Percentiles rank a stretch among this genome's conserved stretches.
Evolutionary conservation across 23 tunicate species (phyloP).

Genomic region (Oikopleura dioica): DNA sequence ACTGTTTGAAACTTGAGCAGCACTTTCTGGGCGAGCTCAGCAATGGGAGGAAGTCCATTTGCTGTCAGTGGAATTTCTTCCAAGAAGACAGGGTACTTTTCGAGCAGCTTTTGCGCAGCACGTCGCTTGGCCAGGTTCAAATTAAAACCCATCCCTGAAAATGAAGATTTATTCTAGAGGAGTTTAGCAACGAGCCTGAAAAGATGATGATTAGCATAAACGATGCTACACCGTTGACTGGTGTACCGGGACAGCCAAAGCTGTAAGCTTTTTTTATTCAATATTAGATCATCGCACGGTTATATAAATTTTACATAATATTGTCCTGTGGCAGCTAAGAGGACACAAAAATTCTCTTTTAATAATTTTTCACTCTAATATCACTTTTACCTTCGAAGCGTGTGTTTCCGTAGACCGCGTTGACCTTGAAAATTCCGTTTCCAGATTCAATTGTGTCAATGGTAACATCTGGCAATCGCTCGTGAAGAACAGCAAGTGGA

Average conservation of each 20-base stretch:
- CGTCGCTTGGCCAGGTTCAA: constrained; percentile 11
- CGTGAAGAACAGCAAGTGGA: constrained; percentile 6
- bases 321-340: too few species aligned
- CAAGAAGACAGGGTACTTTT: not conserved
- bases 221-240: too few species aligned
- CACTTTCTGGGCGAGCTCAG: constrained; percentile 2
- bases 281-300: too few species aligned
- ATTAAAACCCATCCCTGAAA: not conserved
- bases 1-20: not conserved
- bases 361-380: not conserved
- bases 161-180: too few species aligned
- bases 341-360: too few species aligned
- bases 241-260: too few species aligned
- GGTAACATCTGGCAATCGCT: not conserved
- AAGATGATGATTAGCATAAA: too few species aligned
- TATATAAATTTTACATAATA: too few species aligned
- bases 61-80: constrained; percentile 1
- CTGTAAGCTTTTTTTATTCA: too few species aligned
- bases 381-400: not conserved
- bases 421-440: not conserved
- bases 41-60: constrained; percentile 1
- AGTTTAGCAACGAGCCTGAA: too few species aligned
- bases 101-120: not conserved
- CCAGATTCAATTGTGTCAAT: constrained; percentile 10
- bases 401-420: not conserved